Evolutionary conservation across 2,113 vertebrate species (phyloP), one percentile per base, ranked within the genome.

Genomic region (Jaculus jaculus): DNA sequence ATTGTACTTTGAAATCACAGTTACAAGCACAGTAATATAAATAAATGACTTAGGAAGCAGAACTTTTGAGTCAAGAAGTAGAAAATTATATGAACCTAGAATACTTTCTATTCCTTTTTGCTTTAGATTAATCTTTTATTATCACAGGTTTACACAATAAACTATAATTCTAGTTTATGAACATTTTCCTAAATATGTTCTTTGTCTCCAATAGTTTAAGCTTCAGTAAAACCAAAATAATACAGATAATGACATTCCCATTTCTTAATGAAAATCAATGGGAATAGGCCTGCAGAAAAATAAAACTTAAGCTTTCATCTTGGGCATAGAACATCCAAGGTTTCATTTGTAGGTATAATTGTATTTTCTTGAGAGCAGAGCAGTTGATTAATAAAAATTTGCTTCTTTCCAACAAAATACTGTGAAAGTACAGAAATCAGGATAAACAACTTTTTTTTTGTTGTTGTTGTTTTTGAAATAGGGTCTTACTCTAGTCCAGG

Each of bases 121-220:
- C 16, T 34, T 87, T 63, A 51, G 30, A 47, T 79, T 68, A 82
- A 7, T 58, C 16, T 71, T 84, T 2, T 54, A 13, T 88, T 75
- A 69, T 65, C 21, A 58, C 7, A 71, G 26, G 1, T 83, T 74
- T 90, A 68, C 23, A 51, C 61, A 26, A 80, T 66, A 88, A 82
- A 54, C 7, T 26, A 80, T 89, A 87, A 80, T 75, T 71, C 28
- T 63, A 81, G 32, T 61, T 30, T 82, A 16, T 77, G 42, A 72
- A 66, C 37, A 63, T 28, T n/a, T 93, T 94, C 58, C 73, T 69
- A 86, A 93, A 66, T 87, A 73, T 72, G 60, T 66, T 37, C 32
- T 34, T 79, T 82, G 10, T 71, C 7, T 80, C 20, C 30, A 84
- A 11, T 17, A 58, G 13, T 58, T 94, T 32, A 86, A 89, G 10